Evolutionary conservation across 1,140 invertebrate genomes (phyloP).

Genomic region (Leguminivora glycinivorella): DNA sequence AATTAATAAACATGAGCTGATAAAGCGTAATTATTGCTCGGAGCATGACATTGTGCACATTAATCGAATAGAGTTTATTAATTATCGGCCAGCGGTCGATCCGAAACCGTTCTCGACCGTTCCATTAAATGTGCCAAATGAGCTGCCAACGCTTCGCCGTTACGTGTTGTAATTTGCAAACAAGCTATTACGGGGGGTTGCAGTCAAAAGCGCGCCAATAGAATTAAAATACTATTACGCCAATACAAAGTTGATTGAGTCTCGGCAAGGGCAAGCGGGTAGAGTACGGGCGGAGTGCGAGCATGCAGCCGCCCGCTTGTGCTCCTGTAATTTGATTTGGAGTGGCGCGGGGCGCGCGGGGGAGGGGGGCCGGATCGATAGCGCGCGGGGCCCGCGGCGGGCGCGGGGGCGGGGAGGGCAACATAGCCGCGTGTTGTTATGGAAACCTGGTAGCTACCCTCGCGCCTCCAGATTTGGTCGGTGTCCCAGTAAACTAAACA

Average conservation of each 20-base stretch:
- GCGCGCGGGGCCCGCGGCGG: constrained; percentile 41
- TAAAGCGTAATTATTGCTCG: neutral
- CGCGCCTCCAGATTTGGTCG: constrained; percentile 71
- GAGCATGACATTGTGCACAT: constrained; percentile 9
- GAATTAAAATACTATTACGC: constrained; percentile 77
- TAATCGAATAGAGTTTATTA: constrained; percentile 25
- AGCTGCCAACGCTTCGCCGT: constrained; percentile 40
- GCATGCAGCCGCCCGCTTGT: constrained; percentile 44
- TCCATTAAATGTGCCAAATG: constrained; percentile 41
- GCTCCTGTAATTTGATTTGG: constrained; percentile 77
- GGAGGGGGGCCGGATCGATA: constrained; percentile 64
- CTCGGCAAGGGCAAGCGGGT: constrained; percentile 46
- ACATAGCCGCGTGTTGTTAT: constrained; percentile 71
- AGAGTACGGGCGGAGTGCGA: constrained; percentile 34
- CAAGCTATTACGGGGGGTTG: constrained; percentile 60
- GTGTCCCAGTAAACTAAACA: constrained; percentile 75
- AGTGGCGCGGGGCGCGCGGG: constrained; percentile 55
- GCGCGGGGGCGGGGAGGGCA: constrained; percentile 41
- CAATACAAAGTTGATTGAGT: constrained; percentile 76
- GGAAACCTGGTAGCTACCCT: constrained; percentile 71
- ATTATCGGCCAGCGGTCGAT: constrained; percentile 27
- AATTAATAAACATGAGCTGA: constrained; percentile 13
- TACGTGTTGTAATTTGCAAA: constrained; percentile 67
- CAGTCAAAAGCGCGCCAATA: constrained; percentile 71
- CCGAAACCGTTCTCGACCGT: constrained; percentile 31